Base-by-base conservation (phyloP, 2,113 vertebrate genomes). In the Damaliscus lunatus region DNA sequence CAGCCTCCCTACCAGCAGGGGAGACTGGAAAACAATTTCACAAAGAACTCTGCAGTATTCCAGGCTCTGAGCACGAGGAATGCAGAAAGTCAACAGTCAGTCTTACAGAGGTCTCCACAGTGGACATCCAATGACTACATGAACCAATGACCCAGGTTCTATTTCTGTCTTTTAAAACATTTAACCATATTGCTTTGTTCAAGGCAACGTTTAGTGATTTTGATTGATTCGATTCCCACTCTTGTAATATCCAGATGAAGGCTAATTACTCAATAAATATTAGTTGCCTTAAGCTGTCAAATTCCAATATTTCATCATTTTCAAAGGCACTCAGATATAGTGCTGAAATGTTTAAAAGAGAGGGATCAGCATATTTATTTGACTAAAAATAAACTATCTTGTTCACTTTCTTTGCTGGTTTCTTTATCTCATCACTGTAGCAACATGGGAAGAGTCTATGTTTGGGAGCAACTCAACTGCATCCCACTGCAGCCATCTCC, bases 331-430 rank as follows among this genome's bases (percentile, higher is more conserved):
- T n/a, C 71, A 92, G 52, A 90, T 78, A 91, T 43, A 74, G 7
- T 48, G 74, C 48, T 91, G 53, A 77, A 96, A 95, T 86, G 29
- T 95, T 93, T 88, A 64, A 83, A 83, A 95, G 52, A 71, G 62
- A 77, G 33, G 55, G n/a, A 25, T 96, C 53, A 82, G 62, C 27
- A 60, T 50, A 82, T 95, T 95, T 91, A 93, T 78, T 67, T 78
- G 40, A 87, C 40, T 93, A 46, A 93, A 17, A 83, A 92, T 57
- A 43, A 87, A 50, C 27, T 83, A 43, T 5, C n/a, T 52, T 81
- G 27, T 33, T 90, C 29, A 52, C 7, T 81, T 9, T 85, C 25
- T 13, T 74, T 71, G 12, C 53, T 88, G 21, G 16, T 80, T 84
- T 10, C 40, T 92, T 88, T 96, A 46, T 77, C 23, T 86, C 11